Base-by-base conservation (phyloP, 2,797 vertebrate species). In the Clarias platycephalus region DNA sequence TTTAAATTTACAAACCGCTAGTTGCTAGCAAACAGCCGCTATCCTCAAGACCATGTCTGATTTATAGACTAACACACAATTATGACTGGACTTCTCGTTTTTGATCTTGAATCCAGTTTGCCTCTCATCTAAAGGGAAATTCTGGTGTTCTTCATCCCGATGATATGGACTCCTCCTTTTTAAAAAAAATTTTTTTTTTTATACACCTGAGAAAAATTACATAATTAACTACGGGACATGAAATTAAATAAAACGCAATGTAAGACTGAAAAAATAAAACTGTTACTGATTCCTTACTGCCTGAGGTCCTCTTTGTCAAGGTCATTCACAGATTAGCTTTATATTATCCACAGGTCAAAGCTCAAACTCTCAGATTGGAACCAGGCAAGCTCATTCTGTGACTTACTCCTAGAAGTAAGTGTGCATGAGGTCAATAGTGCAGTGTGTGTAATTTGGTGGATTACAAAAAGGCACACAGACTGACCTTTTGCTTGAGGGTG, bases 401-500 rank as follows among this genome's bases (percentile, higher is more conserved):
- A 49, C 62, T 60, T 79, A n/a, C 44, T 24, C 31, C 15, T 58
- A n/a, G 58, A n/a, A 2, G 31, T 74, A 37, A 28, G 34, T 83
- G 60, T 71, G 18, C 24, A 18, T 49, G 55, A 62, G 82, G 75
- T 72, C 55, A 74, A 44, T 6, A 53, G 81, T 78, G 57, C 77
- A 64, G 66, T 67, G 80, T 83, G 75, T 83, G 66, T 81, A 84
- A 80, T 78, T 88, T 70, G 37, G 64, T 58, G 70, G 57, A 83
- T 83, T 83, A 83, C 66, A 66, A 58, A 78, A 82, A 68, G 80
- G 53, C 22, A 40, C 64, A 82, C 26, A 53, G 34, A 86, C 44
- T 88, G 85, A 85, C 86, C 77, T 89, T 87, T 80, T 64, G 84
- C 83, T 70, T 68, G 85, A 60, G 78, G 74, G 85, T 13, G 71